A percentile compares a stretch with the other conserved stretches of the same genome.
These are phyloP conservation scores for Piscicola geometra DNA, from an alignment of 2,888 invertebrate genomes.

Conservation along the genomic window DNA sequence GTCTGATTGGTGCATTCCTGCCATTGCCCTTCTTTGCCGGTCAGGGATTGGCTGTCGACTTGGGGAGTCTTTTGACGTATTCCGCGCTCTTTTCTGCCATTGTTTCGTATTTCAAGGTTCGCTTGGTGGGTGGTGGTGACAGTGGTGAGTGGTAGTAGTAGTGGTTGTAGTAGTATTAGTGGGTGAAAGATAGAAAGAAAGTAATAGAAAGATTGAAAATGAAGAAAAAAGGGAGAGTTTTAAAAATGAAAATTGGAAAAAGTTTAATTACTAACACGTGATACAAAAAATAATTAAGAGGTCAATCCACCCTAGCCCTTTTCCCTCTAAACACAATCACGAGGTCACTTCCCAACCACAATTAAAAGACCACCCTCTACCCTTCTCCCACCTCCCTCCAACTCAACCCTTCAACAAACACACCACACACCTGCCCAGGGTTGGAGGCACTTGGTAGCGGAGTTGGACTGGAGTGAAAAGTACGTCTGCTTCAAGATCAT, in stretches of 20 bases:
- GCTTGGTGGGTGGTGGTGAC: not conserved
- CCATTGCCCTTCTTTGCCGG: not conserved
- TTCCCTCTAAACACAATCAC: no score
- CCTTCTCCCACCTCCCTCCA: no score
- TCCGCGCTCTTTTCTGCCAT: not conserved
- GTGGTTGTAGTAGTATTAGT: not conserved
- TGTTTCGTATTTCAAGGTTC: not conserved
- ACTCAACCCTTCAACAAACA: no score
- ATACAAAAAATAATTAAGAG: no score
- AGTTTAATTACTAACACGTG: no score
- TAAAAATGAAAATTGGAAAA: no score
- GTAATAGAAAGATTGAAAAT: no score
- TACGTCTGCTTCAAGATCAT: not conserved
- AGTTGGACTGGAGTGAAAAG: not conserved
- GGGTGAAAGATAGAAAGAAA: not conserved
- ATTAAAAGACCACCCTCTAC: no score
- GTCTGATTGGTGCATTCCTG: not conserved
- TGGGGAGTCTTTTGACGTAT: not conserved
- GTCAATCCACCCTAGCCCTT: no score
- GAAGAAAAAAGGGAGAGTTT: no score
- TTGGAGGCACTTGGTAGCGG: not conserved
- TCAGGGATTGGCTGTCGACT: not conserved
- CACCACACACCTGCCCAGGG: no score
- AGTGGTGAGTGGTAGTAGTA: not conserved
- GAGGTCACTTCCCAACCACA: no score